Percentiles rank a stretch among this genome's conserved stretches.
Evolutionary conservation across 2,797 vertebrate species (phyloP).

Genomic region (Paramormyrops hopkinsi): DNA sequence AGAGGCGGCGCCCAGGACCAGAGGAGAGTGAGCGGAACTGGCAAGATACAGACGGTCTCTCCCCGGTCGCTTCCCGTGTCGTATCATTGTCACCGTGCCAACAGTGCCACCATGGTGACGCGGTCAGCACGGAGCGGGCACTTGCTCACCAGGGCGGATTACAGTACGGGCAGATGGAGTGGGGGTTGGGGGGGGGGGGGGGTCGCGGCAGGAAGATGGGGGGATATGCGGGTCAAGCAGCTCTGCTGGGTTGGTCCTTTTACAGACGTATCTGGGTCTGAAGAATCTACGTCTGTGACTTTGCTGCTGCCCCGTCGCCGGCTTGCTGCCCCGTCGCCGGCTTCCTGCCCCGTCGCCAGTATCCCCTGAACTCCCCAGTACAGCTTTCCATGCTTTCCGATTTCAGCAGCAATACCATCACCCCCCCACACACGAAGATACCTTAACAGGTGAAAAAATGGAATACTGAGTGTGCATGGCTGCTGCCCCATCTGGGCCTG

Average conservation of each 20-base stretch:
- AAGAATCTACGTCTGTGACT: background rate
- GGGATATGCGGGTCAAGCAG: background rate
- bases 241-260: background rate
- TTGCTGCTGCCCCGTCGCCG: background rate
- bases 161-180: background rate
- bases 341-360: slow-evolving; percentile 6
- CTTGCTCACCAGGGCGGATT: background rate
- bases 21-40: background rate
- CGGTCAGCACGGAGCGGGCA: background rate
- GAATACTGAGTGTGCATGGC: background rate
- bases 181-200: background rate
- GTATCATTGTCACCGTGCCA: background rate
- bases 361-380: background rate
- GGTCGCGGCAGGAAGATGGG: background rate
- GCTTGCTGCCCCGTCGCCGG: slow-evolving; percentile 4
- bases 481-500: background rate
- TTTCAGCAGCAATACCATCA: background rate
- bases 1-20: background rate
- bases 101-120: background rate
- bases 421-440: background rate
- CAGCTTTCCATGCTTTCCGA: background rate
- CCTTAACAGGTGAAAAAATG: background rate
- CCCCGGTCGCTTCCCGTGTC: background rate
- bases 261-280: background rate
- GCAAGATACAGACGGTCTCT: background rate